phyloP scores from a whole-genome alignment of 2,113 vertebrate genomes.

The Microcebus lehilahytsara region DNA sequence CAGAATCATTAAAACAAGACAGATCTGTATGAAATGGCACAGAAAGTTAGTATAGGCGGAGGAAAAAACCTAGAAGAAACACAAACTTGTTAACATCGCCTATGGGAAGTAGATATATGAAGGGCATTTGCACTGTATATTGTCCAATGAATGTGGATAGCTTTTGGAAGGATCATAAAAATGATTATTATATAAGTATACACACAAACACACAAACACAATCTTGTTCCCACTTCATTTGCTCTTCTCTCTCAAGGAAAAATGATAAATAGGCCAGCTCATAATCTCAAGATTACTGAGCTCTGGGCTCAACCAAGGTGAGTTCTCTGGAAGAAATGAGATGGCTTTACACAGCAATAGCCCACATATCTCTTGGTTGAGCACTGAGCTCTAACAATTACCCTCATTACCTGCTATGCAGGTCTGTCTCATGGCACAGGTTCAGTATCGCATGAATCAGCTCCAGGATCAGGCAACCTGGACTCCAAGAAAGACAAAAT shows the following conservation, averaged over 20 bases:
- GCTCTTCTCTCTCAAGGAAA: conserved; percentile 7
- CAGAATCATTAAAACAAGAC: not conserved
- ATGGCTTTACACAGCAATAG: not conserved
- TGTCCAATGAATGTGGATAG: not conserved
- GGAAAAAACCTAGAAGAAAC: not conserved
- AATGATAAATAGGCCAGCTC: not conserved
- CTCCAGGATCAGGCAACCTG: conserved; percentile 95
- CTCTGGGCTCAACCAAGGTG: not conserved
- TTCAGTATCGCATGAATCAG: conserved; percentile 97
- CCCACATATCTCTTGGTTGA: not conserved
- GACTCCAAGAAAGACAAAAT: conserved; percentile 36
- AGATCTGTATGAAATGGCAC: not conserved
- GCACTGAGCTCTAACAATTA: not conserved
- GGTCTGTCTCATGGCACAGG: conserved; percentile 92
- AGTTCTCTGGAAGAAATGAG: not conserved
- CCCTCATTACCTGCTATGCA: conserved; percentile 88
- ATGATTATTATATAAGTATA: rapidly evolving
- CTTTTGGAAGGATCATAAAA: not conserved
- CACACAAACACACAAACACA: not conserved
- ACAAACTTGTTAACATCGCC: not conserved
- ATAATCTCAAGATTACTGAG: not conserved
- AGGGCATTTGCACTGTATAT: not conserved
- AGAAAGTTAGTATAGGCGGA: not conserved
- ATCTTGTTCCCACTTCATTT: not conserved
- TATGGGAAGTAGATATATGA: not conserved